Conservation (phyloP, 2,113 vertebrate genomes). For the Mus spicilegus region DNA sequence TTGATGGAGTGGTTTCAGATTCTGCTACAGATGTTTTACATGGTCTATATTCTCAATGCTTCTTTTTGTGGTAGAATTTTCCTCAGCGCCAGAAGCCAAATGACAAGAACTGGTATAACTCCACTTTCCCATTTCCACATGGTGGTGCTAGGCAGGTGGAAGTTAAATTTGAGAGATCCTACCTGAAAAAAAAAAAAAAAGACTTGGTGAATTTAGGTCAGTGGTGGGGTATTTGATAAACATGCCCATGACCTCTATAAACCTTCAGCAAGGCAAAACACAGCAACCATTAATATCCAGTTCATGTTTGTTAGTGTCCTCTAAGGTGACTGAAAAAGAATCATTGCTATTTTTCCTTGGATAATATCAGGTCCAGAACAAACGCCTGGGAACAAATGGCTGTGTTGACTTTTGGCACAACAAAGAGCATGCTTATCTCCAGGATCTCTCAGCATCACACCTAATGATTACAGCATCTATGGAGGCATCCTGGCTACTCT, state of each 20-base stretch:
- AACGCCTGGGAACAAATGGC: neutral
- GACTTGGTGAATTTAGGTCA: neutral
- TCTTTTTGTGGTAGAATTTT: conserved; percentile 18
- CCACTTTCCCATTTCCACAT: neutral
- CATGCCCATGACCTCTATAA: neutral
- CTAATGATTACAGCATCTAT: neutral
- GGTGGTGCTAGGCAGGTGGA: neutral
- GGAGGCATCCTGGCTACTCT: neutral
- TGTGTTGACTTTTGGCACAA: neutral
- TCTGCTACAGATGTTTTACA: neutral
- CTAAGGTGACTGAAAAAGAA: neutral
- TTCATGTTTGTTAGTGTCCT: neutral
- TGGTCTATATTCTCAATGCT: neutral
- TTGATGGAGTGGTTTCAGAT: conserved; percentile 16
- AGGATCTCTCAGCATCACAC: neutral
- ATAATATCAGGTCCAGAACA: neutral
- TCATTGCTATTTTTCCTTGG: neutral
- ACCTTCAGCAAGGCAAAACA: neutral
- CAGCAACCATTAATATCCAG: neutral
- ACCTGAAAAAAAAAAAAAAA: neutral
- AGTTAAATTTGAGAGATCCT: neutral
- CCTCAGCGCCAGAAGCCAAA: neutral
- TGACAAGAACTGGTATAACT: neutral
- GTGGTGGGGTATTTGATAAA: neutral
- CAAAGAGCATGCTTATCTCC: neutral